Conservation (phyloP, 2,888 invertebrate species). For the Calliphora vomitoria region DNA sequence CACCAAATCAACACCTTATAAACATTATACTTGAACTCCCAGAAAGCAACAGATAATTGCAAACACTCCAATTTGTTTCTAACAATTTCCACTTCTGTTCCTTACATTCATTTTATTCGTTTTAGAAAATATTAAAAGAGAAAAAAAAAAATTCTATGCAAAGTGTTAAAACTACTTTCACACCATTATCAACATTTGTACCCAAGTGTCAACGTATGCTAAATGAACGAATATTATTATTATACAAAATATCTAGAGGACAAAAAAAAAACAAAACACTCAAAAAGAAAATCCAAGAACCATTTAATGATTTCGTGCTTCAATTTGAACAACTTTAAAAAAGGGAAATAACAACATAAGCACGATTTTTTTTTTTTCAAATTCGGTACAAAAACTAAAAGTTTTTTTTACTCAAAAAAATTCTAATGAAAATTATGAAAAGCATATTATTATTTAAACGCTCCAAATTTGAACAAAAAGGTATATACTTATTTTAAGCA, state of each 20-base stretch:
- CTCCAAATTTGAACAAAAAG: slow-evolving; percentile 20
- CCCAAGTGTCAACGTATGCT: slow-evolving; percentile 31
- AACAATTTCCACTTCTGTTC: too few species aligned
- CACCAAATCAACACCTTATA: too few species aligned
- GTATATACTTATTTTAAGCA: slow-evolving; percentile 28
- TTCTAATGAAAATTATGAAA: slow-evolving; percentile 32
- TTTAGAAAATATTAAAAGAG: background rate
- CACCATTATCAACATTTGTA: slow-evolving; percentile 28
- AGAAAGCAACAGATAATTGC: too few species aligned
- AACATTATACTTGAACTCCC: too few species aligned
- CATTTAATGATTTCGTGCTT: slow-evolving; percentile 40
- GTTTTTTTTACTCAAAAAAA: background rate
- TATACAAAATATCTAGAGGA: background rate
- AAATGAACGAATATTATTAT: slow-evolving; percentile 2
- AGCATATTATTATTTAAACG: background rate
- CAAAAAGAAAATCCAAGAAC: slow-evolving; percentile 17
- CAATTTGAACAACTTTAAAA: slow-evolving; percentile 6
- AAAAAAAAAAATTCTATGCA: background rate
- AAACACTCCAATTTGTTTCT: too few species aligned
- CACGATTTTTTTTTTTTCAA: background rate
- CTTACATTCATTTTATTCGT: background rate
- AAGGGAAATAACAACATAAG: slow-evolving; percentile 9
- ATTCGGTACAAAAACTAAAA: background rate
- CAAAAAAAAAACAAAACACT: background rate
- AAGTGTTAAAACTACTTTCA: slow-evolving; percentile 32